Evolutionary conservation across 2,888 invertebrate genomes (phyloP).

Genomic region (Dysmachus trigonus): DNA sequence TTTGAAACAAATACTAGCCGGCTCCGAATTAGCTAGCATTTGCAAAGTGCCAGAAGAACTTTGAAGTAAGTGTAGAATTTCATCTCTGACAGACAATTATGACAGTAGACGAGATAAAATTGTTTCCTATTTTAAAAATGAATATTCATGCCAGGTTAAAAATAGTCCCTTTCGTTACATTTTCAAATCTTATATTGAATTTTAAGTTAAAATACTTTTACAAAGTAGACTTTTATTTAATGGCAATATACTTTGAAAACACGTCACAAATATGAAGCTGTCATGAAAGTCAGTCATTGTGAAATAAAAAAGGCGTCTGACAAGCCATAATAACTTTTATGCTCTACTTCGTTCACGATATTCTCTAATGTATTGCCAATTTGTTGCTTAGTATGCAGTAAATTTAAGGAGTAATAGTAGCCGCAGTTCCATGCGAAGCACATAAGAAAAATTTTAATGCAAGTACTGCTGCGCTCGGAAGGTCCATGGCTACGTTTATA

Average conservation of each 20-base stretch:
- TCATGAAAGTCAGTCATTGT: neutral
- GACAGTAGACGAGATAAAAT: too few species aligned
- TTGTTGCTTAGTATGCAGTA: constrained; percentile 3
- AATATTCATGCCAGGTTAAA: neutral
- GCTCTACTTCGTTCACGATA: neutral
- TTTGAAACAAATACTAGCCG: too few species aligned
- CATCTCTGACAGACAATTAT: too few species aligned
- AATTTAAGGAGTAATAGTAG: neutral
- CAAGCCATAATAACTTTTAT: neutral
- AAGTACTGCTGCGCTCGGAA: neutral
- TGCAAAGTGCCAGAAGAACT: too few species aligned
- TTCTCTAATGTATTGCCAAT: neutral
- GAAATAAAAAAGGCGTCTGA: neutral
- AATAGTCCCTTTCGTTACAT: neutral
- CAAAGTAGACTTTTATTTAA: neutral
- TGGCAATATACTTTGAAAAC: neutral
- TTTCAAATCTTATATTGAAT: neutral
- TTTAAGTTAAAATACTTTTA: neutral
- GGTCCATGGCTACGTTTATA: constrained; percentile 13
- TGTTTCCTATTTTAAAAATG: too few species aligned
- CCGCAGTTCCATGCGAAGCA: neutral
- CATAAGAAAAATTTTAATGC: neutral
- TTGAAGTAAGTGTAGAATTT: too few species aligned
- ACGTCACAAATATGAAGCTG: neutral
- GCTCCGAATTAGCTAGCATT: too few species aligned